Evolutionary conservation across 2,888 invertebrate genomes (phyloP).

Genomic region (Apantesis nais): DNA sequence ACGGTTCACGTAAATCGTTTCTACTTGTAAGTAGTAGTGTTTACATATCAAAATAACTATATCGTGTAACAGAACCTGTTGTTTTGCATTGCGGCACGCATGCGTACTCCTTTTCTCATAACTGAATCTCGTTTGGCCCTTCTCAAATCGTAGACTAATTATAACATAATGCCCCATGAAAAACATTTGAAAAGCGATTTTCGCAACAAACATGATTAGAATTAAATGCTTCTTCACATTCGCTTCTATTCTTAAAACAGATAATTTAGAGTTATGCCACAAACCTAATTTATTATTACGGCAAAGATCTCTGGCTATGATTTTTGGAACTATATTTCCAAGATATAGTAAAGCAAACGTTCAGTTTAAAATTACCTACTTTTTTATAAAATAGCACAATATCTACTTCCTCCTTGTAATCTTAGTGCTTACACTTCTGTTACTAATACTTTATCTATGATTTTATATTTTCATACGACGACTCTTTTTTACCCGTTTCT

Average conservation of each 20-base stretch:
- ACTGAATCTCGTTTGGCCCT: slow-evolving; percentile 54
- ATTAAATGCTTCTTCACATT: slow-evolving; percentile 56
- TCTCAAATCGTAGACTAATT: slow-evolving; percentile 66
- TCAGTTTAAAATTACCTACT: too few relatives aligned
- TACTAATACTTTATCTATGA: background rate
- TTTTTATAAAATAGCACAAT: too few relatives aligned
- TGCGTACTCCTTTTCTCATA: slow-evolving; percentile 64
- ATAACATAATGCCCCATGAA: slow-evolving; percentile 69
- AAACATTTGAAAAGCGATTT: slow-evolving; percentile 70
- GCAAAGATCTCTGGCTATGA: slow-evolving; percentile 8
- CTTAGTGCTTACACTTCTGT: background rate
- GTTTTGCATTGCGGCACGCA: slow-evolving; percentile 73
- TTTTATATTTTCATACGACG: background rate
- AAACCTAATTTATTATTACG: slow-evolving; percentile 54
- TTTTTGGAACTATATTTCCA: background rate
- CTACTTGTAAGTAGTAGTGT: slow-evolving; percentile 47
- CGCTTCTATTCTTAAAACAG: slow-evolving; percentile 34
- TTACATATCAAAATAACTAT: slow-evolving; percentile 65
- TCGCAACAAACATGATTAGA: slow-evolving; percentile 74
- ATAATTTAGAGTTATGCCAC: slow-evolving; percentile 52
- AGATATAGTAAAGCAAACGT: background rate
- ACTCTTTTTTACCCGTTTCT: background rate
- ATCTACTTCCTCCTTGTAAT: too few relatives aligned
- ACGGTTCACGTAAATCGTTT: slow-evolving; percentile 41
- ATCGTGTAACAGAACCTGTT: slow-evolving; percentile 66